Base-by-base conservation (phyloP, 2,888 invertebrate species). In the Melolontha melolontha region DNA sequence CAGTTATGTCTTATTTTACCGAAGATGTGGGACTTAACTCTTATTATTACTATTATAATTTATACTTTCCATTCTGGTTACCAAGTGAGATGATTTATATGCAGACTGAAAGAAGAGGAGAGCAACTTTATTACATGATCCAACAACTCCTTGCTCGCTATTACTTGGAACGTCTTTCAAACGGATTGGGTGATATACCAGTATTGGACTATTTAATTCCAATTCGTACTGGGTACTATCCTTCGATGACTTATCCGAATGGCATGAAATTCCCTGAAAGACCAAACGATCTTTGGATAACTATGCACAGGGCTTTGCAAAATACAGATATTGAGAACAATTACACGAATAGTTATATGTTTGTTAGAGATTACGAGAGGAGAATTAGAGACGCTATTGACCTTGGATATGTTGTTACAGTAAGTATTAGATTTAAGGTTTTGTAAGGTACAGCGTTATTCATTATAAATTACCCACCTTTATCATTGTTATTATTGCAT, bases 91-190 rank as follows among this genome's bases (percentile, higher is more conserved):
- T 85, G 55, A 86, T 85, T 72, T 83, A 85, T 69, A 78, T 87
- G 59, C 77, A 83, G 42, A 86, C 87, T 74, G 88, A 88, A 75
- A 85, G 85, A 70, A 88, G 90, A 75, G 91, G 91, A 63, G 90
- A 90, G 81, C 82, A 84, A 67, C 90, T 86, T 82, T 88, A 90
- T 80, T 89, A 86, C 80, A 79, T 86, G 69, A 88, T 91, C 76
- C 91, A 91, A 77, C 91, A 92, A 81, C 75, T 92, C 11, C 75
- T 92, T 72, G 86, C 90, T 70, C 89, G 90, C 72, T 93, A 92
- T 82, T 90, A 92, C 78, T 85, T 92, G 83, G 92, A 93, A 80
- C 89, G 93, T 80, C 83, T 92, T 65, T 89, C 91, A 8, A 89
- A 91, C 77, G 89, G 88, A 69, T 84, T 90, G 55, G 88, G 89